These are phyloP conservation scores for Pachyuromys duprasi DNA, from an alignment of 2,797 vertebrate species.

Conservation along the genomic window DNA sequence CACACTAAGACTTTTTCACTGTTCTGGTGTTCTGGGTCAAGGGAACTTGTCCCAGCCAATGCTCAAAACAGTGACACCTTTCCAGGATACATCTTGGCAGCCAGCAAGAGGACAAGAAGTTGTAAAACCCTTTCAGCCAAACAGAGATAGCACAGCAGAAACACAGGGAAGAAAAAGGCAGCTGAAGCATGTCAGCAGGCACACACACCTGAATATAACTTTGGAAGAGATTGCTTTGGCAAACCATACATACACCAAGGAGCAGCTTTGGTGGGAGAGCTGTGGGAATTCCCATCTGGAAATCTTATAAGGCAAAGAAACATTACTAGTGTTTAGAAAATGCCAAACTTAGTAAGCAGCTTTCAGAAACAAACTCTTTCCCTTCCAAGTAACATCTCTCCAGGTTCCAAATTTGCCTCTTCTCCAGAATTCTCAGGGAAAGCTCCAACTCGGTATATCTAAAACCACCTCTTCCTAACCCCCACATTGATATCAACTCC, in stretches of 20 bases:
- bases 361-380: conserved; percentile 54
- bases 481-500: neutral
- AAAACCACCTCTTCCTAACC: neutral
- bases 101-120: neutral
- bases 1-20: neutral
- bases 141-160: neutral
- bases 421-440: neutral
- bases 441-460: neutral
- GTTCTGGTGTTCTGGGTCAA: neutral
- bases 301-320: conserved; percentile 45
- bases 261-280: conserved; percentile 13
- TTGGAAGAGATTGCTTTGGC: conserved; percentile 19
- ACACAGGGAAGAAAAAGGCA: neutral
- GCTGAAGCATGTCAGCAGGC: neutral
- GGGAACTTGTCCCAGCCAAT: neutral
- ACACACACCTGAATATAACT: neutral
- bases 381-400: conserved; percentile 29
- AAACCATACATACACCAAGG: neutral
- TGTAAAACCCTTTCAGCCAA: conserved; percentile 34
- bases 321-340: conserved; percentile 42
- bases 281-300: conserved; percentile 60
- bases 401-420: conserved; percentile 15
- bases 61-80: neutral
- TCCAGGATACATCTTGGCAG: neutral
- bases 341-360: conserved; percentile 26